Percentiles rank a stretch among this genome's conserved stretches.
Evolutionary conservation across 2,113 vertebrate genomes (phyloP).

Genomic region (Shinisaurus crocodilurus): DNA sequence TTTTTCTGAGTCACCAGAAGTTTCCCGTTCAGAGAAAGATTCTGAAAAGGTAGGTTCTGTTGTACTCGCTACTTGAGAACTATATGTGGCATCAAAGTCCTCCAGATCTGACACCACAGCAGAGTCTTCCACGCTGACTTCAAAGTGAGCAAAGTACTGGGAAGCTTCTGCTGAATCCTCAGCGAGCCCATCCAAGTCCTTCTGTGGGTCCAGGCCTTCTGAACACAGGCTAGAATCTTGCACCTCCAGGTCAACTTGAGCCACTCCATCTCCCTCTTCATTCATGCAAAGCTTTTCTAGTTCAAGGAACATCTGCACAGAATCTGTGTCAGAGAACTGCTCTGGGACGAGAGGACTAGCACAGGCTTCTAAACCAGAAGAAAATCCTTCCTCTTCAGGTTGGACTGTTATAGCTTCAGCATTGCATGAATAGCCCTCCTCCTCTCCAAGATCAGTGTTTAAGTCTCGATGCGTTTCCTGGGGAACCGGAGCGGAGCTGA

Average conservation of each 20-base stretch:
- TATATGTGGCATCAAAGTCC: conserved; percentile 72
- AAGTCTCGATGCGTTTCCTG: conserved; percentile 32
- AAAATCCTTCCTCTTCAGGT: conserved; percentile 51
- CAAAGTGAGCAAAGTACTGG: conserved; percentile 42
- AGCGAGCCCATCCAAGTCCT: conserved; percentile 49
- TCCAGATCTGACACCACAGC: conserved; percentile 65
- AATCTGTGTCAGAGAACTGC: conserved; percentile 83
- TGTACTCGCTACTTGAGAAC: conserved; percentile 72
- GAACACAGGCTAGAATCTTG: conserved; percentile 24
- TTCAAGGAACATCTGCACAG: conserved; percentile 94
- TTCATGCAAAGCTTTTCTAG: conserved; percentile 90
- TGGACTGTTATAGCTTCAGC: conserved; percentile 17
- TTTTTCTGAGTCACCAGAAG: conserved; percentile 64
- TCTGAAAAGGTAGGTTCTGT: conserved; percentile 63
- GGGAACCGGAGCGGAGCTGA: conserved; percentile 43
- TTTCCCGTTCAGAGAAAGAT: conserved; percentile 67
- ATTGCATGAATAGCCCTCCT: background rate
- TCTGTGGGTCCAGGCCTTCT: conserved; percentile 47
- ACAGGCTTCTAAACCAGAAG: conserved; percentile 34
- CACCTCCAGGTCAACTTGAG: conserved; percentile 58
- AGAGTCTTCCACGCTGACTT: conserved; percentile 63
- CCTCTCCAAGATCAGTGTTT: conserved; percentile 16
- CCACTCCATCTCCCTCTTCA: conserved; percentile 62
- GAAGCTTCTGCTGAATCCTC: conserved; percentile 37
- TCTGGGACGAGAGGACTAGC: conserved; percentile 29